Conservation (phyloP, 2,888 invertebrate genomes). For the Didymodactylos carnosus region DNA sequence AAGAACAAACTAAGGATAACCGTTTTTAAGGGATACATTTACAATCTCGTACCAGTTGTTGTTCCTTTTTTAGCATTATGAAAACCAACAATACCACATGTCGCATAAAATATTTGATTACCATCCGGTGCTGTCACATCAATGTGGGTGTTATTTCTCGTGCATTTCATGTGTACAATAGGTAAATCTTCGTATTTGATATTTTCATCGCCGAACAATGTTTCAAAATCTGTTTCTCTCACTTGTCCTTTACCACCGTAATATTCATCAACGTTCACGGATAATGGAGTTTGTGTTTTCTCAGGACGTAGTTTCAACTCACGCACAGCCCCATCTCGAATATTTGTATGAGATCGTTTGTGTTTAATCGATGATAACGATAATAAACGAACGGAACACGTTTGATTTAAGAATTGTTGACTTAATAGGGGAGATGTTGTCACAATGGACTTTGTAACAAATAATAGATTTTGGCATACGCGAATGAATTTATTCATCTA, state of each 20-base stretch:
- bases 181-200: neutral
- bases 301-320: neutral
- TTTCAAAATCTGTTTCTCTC: neutral
- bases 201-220: neutral
- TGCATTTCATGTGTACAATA: neutral
- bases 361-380: neutral
- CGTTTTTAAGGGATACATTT: too few relatives aligned
- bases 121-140: neutral
- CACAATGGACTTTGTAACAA: too few relatives aligned
- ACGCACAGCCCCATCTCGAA: neutral
- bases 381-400: neutral
- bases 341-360: neutral
- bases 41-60: too few relatives aligned
- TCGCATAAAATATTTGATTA: neutral
- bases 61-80: slow-evolving; percentile 1
- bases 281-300: neutral
- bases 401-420: too few relatives aligned
- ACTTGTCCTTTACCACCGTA: neutral
- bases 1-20: too few relatives aligned
- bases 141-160: neutral
- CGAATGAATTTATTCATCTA: too few relatives aligned
- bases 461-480: too few relatives aligned
- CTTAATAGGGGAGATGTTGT: too few relatives aligned
- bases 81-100: neutral
- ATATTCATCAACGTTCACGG: neutral